Conservation (phyloP, 1,140 invertebrate species). For the Trinorchestia longiramus region DNA sequence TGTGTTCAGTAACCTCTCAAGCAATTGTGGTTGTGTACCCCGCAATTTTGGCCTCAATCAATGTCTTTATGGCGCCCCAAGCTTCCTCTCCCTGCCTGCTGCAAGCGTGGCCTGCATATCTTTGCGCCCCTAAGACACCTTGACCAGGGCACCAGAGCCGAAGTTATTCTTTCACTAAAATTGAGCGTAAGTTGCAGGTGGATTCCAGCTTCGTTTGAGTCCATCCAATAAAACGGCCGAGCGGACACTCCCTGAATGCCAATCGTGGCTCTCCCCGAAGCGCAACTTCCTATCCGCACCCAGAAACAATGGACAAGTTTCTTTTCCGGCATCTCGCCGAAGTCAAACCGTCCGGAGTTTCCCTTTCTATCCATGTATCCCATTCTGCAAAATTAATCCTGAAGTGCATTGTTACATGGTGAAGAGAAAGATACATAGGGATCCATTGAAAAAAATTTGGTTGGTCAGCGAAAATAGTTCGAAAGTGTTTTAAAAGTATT, state of each 20-base stretch:
- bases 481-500: too few species aligned
- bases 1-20: neutral
- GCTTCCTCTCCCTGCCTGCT: conserved; percentile 21
- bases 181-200: conserved; percentile 48
- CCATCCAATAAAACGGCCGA: conserved; percentile 41
- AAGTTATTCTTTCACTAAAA: conserved; percentile 49
- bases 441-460: neutral
- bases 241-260: conserved; percentile 22
- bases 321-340: neutral
- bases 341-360: neutral
- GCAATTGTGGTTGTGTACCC: neutral
- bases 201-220: conserved; percentile 54
- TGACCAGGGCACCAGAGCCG: neutral
- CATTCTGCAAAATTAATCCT: neutral
- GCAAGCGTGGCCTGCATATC: conserved; percentile 43
- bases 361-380: neutral
- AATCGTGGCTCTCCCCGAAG: neutral
- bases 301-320: conserved; percentile 26
- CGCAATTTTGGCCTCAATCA: conserved; percentile 19
- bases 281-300: neutral
- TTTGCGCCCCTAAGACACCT: conserved; percentile 19
- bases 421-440: neutral
- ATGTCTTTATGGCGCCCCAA: conserved; percentile 41
- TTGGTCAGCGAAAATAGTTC: too few species aligned
- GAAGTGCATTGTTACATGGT: neutral